Evolutionary conservation across 1,140 invertebrate species (phyloP), one percentile per base, ranked within the genome.

Genomic region (Cotesia glomerata): DNA sequence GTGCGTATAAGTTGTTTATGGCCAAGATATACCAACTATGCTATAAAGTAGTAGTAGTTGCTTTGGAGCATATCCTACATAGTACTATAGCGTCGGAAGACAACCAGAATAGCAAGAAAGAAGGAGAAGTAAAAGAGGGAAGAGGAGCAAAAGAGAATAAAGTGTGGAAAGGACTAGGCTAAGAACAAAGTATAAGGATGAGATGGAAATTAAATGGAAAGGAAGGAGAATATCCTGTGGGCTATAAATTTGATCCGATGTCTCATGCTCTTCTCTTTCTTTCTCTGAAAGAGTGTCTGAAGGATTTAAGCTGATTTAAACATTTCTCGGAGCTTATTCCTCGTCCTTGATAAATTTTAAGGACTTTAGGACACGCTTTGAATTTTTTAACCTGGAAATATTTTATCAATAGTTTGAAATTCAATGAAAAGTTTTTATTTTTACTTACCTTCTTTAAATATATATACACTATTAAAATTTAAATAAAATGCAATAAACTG

Each of bases 1-100:
- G 71, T 69, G 71, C 75, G 79, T 80, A 77, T 79, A 80, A 75
- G 78, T 83, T 82, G 81, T 84, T 83, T 82, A 84, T 81, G 78
- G 78, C 77, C 74, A 76, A 75, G 76, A 76, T 79, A 78, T 45
- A 45, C 7, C 39, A 45, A 45, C 39, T 45, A 45, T 45, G 8
- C 39, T 45, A 45, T 45, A 45, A 45, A 45, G 39, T 45, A 45
- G 39, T 45, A 45, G 39, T 45, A 7, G 39, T 45, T 9, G 39
- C 11, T 9, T 5, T 5, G 5, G 39, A 9, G 39, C 11, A 45
- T 45, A 11, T 26, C 26, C 26, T 26, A 26, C 26, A 26, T 26
- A 26, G 26, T 26, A 45, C 4, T 45, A 11, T 45, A 45, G 39
- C 2, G 39, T 45, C 8, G 3, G 39, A 7, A 45, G 39, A 45